Evolutionary conservation across 2,113 vertebrate species (phyloP).

Genomic region (Hypocryptadius cinnamomeus): DNA sequence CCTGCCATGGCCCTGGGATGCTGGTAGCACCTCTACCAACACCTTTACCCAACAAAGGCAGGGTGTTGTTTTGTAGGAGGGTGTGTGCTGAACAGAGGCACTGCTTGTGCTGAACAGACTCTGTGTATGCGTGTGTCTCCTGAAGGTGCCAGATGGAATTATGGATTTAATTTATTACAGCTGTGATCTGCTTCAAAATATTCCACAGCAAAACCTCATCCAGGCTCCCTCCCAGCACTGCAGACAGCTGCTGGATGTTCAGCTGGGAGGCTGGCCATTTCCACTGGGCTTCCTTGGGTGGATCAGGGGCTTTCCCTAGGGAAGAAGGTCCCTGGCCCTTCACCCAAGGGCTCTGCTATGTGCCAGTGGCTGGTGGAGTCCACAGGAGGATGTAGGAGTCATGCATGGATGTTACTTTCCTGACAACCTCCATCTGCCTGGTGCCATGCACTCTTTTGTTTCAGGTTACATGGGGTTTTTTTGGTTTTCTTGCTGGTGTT

Average conservation of each 20-base stretch:
- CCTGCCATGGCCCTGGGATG: not conserved
- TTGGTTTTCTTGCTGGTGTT: not conserved
- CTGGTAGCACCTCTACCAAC: not conserved
- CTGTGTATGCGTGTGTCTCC: too few species aligned
- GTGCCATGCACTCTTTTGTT: not conserved
- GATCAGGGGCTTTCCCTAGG: not conserved
- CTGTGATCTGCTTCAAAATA: not conserved
- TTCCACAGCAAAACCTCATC: not conserved
- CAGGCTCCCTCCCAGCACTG: not conserved
- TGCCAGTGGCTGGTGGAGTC: not conserved
- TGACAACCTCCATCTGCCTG: not conserved
- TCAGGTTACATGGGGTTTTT: fast-evolving
- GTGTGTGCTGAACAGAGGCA: fast-evolving
- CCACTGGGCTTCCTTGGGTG: not conserved
- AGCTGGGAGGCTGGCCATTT: not conserved
- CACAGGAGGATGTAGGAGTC: not conserved
- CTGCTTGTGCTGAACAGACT: not conserved
- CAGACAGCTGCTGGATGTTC: not conserved
- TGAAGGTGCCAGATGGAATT: not conserved
- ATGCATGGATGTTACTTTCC: not conserved
- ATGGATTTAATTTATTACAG: not conserved
- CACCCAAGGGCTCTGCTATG: not conserved
- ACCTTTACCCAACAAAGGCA: not conserved
- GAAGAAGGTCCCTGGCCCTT: not conserved
- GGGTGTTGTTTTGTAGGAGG: not conserved